A percentile compares a stretch with the other conserved stretches of the same genome.
Conservation (phyloP, 2,797 vertebrate genomes). For the Miichthys miiuy region DNA sequence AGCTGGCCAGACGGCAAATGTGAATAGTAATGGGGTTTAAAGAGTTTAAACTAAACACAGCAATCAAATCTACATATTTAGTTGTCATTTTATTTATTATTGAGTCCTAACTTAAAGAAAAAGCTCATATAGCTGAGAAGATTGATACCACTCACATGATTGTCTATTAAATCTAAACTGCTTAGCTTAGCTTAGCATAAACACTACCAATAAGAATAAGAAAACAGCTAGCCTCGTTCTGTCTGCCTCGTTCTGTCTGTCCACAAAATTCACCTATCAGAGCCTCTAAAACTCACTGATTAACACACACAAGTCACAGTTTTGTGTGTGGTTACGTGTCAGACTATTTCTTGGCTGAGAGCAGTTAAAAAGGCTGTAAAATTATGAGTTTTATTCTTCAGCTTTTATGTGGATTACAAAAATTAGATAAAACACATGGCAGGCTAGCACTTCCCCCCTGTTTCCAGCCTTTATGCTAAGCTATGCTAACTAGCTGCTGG, state of each 20-base stretch:
- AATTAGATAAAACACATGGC: background rate
- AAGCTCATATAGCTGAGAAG: background rate
- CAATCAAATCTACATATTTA: background rate
- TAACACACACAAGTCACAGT: background rate
- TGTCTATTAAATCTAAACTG: background rate
- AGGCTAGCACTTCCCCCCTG: too few species aligned
- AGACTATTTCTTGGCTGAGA: background rate
- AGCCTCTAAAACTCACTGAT: background rate
- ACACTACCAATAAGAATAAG: background rate
- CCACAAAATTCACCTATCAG: background rate
- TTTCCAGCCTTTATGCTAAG: too few species aligned
- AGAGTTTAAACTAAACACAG: constrained; percentile 1
- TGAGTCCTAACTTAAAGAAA: background rate
- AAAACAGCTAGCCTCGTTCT: background rate
- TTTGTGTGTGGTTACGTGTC: background rate
- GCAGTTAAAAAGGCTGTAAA: background rate
- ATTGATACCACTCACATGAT: background rate
- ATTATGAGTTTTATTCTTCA: background rate
- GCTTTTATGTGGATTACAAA: background rate
- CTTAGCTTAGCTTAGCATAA: constrained; percentile 20
- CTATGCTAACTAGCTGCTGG: too few species aligned
- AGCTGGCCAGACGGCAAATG: constrained; percentile 56
- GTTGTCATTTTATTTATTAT: background rate
- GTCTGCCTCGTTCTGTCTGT: too few species aligned
- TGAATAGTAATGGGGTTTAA: background rate